Conservation (phyloP, 2,797 vertebrate species). For the Notolabrus celidotus region DNA sequence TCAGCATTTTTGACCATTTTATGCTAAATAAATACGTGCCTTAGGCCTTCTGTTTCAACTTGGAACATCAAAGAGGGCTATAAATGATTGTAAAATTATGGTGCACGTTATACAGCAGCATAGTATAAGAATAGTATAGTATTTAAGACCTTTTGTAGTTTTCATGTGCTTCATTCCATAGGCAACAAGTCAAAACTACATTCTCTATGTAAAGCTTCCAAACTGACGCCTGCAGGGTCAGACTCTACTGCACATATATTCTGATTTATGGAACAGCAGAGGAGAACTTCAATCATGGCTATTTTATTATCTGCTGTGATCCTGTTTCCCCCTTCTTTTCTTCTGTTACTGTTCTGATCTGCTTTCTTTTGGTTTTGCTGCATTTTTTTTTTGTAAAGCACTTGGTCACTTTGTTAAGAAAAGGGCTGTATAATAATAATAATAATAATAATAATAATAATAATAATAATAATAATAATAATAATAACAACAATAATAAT, state of each 20-base stretch:
- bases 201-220: not conserved
- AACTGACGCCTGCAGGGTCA: not conserved
- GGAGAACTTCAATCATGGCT: too few relatives aligned
- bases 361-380: too few relatives aligned
- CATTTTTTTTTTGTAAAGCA: too few relatives aligned
- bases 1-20: slow-evolving; percentile 43
- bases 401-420: too few relatives aligned
- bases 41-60: not conserved
- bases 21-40: slow-evolving; percentile 27
- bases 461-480: too few relatives aligned
- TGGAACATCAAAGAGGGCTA: slow-evolving; percentile 1
- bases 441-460: too few relatives aligned
- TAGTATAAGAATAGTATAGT: not conserved
- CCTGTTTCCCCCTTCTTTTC: too few relatives aligned
- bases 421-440: too few relatives aligned
- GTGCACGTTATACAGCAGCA: not conserved
- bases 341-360: too few relatives aligned
- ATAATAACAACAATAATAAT: too few relatives aligned
- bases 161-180: not conserved
- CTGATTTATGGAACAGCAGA: too few relatives aligned
- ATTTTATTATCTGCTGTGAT: too few relatives aligned
- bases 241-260: not conserved
- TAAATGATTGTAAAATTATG: slow-evolving; percentile 5
- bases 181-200: not conserved
- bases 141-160: not conserved